Evolutionary conservation across 2,113 vertebrate species (phyloP), one percentile per base, ranked within the genome.

Genomic region (Passer domesticus): DNA sequence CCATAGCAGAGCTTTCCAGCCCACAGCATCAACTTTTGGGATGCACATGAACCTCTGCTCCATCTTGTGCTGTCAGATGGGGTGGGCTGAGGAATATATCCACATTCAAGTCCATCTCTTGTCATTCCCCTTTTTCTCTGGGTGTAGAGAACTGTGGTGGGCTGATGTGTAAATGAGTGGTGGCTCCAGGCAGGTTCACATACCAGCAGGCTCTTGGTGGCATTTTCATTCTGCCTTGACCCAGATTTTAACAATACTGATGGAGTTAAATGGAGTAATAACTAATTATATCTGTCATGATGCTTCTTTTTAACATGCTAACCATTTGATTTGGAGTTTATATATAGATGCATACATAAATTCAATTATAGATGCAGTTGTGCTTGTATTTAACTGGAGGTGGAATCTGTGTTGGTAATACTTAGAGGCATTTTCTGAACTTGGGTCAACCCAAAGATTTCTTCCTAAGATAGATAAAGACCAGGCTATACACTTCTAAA

Each of bases 11-110:
- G 59, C 31, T 49, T 91, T 37, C 66, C 84, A 59, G 22, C 41
- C 27, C 1, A 0, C 56, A 64, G 69, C 47, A 10, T 58, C 0
- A 0, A 4, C 35, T 37, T 56, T 47, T 0, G 33, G 49, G 49
- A 23, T 30, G 31, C 9, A 1, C 2, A 0, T 15, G 12, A 87
- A 52, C n/a, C 47, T 82, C 39, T 67, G 41, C 60, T 70, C 43
- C 30, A 13, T 63, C 55, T 41, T 6, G 2, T 35, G 68, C 87
- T 77, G 46, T 62, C 76, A 47, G 2, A 23, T 15, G 55, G n/a
- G 12, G 4, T 35, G 24, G 23, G 10, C 66, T 85, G 59, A 77
- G 55, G 43, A 76, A 22, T 47, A 20, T 2, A 19, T 13, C 23
- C 18, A 13, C 6, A 7, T 52, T 64, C 25, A 43, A 74, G 44